A percentile compares a stretch with the other conserved stretches of the same genome.
These are phyloP conservation scores for Amblyteles armatorius DNA, from an alignment of 2,888 invertebrate genomes.

Conservation along the genomic window DNA sequence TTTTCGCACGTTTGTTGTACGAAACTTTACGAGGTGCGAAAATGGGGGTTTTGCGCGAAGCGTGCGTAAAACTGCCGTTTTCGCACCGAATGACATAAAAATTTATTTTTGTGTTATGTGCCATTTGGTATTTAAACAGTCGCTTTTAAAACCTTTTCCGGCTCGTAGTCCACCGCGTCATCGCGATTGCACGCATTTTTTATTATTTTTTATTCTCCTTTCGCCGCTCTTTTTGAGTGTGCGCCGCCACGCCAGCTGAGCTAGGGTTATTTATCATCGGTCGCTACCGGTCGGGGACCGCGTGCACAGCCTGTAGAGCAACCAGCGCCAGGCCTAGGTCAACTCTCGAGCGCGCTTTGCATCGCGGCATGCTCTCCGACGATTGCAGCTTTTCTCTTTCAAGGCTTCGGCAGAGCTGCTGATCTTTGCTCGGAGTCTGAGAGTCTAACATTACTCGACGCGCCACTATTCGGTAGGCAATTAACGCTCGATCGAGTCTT, in stretches of 20 bases:
- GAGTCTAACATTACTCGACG: constrained; percentile 27
- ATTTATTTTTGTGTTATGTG: background rate
- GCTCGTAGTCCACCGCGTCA: constrained; percentile 5
- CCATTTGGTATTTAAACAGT: background rate
- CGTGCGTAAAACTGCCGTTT: too few species aligned
- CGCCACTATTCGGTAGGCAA: constrained; percentile 35
- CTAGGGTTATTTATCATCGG: constrained; percentile 65
- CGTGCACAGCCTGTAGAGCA: constrained; percentile 60
- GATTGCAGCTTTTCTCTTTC: constrained; percentile 56
- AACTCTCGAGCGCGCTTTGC: constrained; percentile 52
- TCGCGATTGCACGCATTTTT: background rate
- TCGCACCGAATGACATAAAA: background rate
- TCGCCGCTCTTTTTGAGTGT: constrained; percentile 1
- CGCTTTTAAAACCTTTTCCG: constrained; percentile 1
- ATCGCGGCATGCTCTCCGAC: constrained; percentile 49
- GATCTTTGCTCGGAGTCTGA: constrained; percentile 37
- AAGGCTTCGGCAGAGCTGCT: constrained; percentile 47
- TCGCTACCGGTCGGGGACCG: constrained; percentile 60
- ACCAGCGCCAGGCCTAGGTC: constrained; percentile 64
- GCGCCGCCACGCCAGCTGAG: constrained; percentile 31
- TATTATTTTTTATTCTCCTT: constrained; percentile 5
- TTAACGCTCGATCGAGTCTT: constrained; percentile 61
- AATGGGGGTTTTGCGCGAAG: too few species aligned
- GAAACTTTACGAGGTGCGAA: too few species aligned
- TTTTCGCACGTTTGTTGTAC: too few species aligned